A percentile compares a stretch with the other conserved stretches of the same genome.
Evolutionary conservation across 2,797 vertebrate genomes (phyloP).

Genomic region (Sciaenops ocellatus): DNA sequence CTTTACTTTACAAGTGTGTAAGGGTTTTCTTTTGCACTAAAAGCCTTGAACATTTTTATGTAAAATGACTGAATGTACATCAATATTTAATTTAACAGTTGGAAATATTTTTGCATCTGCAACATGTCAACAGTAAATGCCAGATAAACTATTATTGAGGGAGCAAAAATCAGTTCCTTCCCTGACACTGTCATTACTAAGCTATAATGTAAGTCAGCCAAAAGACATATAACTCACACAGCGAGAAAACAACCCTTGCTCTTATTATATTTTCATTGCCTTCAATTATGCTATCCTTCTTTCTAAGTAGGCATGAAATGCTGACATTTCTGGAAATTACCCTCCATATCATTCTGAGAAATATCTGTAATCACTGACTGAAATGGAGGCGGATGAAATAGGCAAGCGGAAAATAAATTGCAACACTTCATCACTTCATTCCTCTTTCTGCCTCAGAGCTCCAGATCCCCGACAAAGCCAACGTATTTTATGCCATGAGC

Average conservation of each 20-base stretch:
- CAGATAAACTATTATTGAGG: background rate
- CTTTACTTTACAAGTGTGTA: no score
- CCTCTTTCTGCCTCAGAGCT: conserved; percentile 83
- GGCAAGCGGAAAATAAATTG: background rate
- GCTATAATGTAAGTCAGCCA: background rate
- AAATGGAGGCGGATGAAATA: background rate
- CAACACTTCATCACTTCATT: conserved; percentile 2
- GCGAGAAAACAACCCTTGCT: background rate
- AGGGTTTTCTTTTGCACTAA: background rate
- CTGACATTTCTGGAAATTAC: background rate
- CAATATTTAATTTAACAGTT: background rate
- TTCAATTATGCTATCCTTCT: background rate
- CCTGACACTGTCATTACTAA: background rate
- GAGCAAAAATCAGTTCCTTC: background rate
- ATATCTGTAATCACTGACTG: background rate
- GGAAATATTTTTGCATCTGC: background rate
- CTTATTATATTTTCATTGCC: background rate
- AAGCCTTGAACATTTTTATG: background rate
- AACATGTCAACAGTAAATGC: background rate
- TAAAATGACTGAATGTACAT: background rate
- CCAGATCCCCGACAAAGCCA: conserved; percentile 91
- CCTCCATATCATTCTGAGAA: background rate
- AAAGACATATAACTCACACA: background rate
- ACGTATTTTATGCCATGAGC: conserved; percentile 95
- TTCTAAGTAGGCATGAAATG: background rate